Conservation (phyloP, 2,113 vertebrate genomes). For the Lophura nycthemera region DNA sequence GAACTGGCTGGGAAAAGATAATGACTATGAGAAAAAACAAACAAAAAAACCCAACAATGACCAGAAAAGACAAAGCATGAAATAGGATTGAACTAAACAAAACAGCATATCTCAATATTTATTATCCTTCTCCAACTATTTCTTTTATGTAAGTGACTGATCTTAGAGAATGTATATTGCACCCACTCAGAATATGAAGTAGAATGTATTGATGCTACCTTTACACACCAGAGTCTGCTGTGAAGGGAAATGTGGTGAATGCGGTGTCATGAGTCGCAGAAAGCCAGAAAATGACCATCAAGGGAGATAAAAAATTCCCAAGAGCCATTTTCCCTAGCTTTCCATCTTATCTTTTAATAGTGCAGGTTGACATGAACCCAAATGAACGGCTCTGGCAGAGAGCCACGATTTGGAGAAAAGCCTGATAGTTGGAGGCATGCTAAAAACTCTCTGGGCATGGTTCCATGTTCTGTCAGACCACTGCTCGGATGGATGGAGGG, state of each 20-base stretch:
- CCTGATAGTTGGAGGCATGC: background rate
- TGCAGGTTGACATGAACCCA: background rate
- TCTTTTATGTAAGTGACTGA: background rate
- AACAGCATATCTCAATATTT: background rate
- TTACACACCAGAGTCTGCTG: background rate
- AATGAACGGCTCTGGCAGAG: conserved; percentile 31
- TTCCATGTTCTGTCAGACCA: conserved; percentile 2
- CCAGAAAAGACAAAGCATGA: background rate
- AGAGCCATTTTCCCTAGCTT: background rate
- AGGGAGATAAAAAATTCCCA: background rate
- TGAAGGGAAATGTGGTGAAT: background rate
- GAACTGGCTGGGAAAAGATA: background rate
- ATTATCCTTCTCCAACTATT: background rate
- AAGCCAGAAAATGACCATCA: background rate
- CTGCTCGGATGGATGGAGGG: accelerated
- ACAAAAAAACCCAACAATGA: too few species aligned
- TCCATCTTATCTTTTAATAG: background rate
- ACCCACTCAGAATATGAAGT: background rate
- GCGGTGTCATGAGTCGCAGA: background rate
- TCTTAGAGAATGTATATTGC: background rate
- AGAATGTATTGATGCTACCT: background rate
- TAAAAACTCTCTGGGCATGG: conserved; percentile 30
- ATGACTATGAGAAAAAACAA: background rate
- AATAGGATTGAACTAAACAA: background rate
- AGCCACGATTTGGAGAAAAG: conserved; percentile 35